A percentile compares a stretch with the other conserved stretches of the same genome.
phyloP scores from a whole-genome alignment of 2,113 vertebrate species.

The Callocephalon fimbriatum region DNA sequence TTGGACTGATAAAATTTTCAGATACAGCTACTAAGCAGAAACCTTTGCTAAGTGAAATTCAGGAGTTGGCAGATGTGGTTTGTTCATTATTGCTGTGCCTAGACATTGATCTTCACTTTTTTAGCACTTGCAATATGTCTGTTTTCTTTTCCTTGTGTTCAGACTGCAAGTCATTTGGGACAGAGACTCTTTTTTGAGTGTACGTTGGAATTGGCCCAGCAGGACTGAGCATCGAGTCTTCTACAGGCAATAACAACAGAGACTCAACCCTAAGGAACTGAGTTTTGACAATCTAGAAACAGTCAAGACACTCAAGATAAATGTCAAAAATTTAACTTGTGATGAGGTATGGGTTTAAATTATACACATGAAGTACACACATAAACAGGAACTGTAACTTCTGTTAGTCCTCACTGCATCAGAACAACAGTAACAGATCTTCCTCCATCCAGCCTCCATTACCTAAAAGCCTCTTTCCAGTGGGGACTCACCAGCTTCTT shows the following conservation, averaged over 20 bases:
- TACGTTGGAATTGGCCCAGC: background rate
- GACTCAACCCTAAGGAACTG: background rate
- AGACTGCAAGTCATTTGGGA: background rate
- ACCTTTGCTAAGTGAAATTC: background rate
- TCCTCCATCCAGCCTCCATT: background rate
- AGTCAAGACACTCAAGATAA: background rate
- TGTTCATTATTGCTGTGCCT: rapidly evolving
- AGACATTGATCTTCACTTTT: background rate
- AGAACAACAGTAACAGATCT: background rate
- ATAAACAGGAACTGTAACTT: background rate
- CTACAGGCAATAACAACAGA: background rate
- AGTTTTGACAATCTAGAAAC: background rate
- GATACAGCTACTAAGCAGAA: background rate
- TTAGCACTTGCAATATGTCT: background rate
- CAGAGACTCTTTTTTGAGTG: background rate
- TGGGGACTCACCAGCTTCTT: background rate
- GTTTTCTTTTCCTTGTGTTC: background rate
- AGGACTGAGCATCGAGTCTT: rapidly evolving
- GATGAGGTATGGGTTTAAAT: background rate
- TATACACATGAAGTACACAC: background rate
- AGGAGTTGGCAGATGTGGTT: background rate
- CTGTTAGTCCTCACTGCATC: background rate
- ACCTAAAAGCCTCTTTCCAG: background rate
- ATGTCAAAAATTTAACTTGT: background rate
- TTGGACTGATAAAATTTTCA: background rate